Percentiles rank a stretch among this genome's conserved stretches.
phyloP scores from a whole-genome alignment of 2,113 vertebrate genomes.

The Laterallus jamaicensis region DNA sequence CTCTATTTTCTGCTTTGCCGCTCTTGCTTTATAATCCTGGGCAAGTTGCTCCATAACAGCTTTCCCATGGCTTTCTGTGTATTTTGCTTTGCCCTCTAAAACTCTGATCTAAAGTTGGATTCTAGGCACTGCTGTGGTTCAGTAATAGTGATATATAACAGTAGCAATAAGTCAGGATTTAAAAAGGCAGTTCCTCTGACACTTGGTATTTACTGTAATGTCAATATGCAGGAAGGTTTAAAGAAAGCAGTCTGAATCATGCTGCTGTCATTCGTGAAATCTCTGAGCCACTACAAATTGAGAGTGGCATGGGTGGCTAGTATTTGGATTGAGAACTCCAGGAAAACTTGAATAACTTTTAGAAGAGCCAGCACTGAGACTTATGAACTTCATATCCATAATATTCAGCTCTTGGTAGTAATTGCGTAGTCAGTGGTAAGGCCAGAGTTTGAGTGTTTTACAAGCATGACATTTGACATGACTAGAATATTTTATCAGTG shows the following conservation, averaged over 20 bases:
- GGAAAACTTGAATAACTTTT: not conserved
- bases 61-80: not conserved
- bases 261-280: not conserved
- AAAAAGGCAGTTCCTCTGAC: not conserved
- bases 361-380: not conserved
- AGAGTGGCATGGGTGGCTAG: not conserved
- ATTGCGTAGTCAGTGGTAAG: not conserved
- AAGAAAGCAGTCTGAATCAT: not conserved
- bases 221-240: not conserved
- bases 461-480: not conserved
- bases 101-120: not conserved
- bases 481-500: not conserved
- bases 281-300: not conserved
- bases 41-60: not conserved
- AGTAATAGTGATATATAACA: not conserved
- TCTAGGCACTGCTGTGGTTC: not conserved
- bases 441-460: not conserved
- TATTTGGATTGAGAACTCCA: not conserved
- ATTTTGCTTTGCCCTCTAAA: not conserved
- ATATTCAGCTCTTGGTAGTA: not conserved
- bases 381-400: not conserved
- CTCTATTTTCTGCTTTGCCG: not conserved
- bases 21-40: not conserved
- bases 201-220: not conserved
- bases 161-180: not conserved